These are phyloP conservation scores for Cardiocondyla obscurior DNA, from an alignment of 1,140 invertebrate genomes.

Conservation along the genomic window DNA sequence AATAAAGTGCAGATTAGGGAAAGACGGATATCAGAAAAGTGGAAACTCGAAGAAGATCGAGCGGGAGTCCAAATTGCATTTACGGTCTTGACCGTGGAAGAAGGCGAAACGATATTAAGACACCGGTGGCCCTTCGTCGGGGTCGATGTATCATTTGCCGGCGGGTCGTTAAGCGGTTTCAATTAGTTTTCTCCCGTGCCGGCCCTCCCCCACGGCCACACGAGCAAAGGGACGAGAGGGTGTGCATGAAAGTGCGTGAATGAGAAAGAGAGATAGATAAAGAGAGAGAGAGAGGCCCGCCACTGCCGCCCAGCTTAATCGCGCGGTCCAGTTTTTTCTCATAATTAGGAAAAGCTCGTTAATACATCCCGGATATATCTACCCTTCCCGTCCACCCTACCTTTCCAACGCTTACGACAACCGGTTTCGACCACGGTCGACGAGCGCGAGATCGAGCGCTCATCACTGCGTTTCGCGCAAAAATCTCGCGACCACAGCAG, in stretches of 20 bases:
- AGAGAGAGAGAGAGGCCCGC: neutral
- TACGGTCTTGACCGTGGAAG: conserved; percentile 57
- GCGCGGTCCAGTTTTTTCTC: conserved; percentile 79
- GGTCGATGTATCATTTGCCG: conserved; percentile 83
- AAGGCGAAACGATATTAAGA: conserved; percentile 83
- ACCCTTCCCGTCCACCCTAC: conserved; percentile 46
- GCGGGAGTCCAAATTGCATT: conserved; percentile 64
- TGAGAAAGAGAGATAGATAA: neutral
- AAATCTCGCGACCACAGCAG: neutral
- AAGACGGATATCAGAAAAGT: conserved; percentile 3
- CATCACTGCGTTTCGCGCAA: neutral
- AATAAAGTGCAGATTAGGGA: neutral
- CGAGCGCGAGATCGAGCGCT: conserved; percentile 5
- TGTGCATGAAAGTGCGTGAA: too few relatives aligned
- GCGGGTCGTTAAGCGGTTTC: conserved; percentile 83
- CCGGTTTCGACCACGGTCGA: conserved; percentile 3
- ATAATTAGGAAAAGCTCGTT: conserved; percentile 83
- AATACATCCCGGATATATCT: conserved; percentile 78
- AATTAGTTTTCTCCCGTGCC: conserved; percentile 82
- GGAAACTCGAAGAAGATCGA: conserved; percentile 48
- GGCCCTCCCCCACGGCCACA: conserved; percentile 69
- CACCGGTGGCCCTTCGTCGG: conserved; percentile 73
- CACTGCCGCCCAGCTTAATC: conserved; percentile 77
- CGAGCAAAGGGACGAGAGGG: conserved; percentile 16
- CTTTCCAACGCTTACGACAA: conserved; percentile 26